Evolutionary conservation across 2,888 invertebrate genomes (phyloP).

Genomic region (Nomada fabriciana): DNA sequence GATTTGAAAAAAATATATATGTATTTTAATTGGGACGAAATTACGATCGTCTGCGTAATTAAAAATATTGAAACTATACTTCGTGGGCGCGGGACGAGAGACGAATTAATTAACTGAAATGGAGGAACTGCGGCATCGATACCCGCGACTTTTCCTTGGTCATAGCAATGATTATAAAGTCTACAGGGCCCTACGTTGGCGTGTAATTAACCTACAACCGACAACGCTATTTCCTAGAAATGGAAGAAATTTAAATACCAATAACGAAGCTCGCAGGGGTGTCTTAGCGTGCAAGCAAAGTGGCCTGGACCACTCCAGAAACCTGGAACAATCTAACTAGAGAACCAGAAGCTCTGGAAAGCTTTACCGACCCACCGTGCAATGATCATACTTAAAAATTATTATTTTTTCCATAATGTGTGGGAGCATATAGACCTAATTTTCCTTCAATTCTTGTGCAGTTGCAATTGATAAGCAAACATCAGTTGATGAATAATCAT

Average conservation of each 20-base stretch:
- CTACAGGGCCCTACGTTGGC: constrained; percentile 35
- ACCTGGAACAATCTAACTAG: constrained; percentile 62
- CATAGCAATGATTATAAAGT: constrained; percentile 64
- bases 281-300: constrained; percentile 54
- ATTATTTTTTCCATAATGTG: constrained; percentile 26
- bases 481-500: too few relatives aligned
- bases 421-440: background rate
- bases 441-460: background rate
- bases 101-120: constrained; percentile 44
- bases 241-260: constrained; percentile 74
- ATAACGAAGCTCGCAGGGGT: constrained; percentile 61
- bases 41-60: background rate
- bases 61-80: constrained; percentile 1
- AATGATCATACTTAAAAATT: constrained; percentile 36
- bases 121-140: constrained; percentile 39
- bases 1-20: background rate
- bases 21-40: background rate
- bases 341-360: constrained; percentile 67
- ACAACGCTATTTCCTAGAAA: constrained; percentile 61
- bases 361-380: constrained; percentile 52
- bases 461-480: too few relatives aligned
- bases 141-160: constrained; percentile 38
- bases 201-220: constrained; percentile 69
- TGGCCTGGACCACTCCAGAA: constrained; percentile 46
- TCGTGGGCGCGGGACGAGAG: background rate